Base-by-base conservation (phyloP, 2,888 invertebrate genomes). In the Metalampra italica region DNA sequence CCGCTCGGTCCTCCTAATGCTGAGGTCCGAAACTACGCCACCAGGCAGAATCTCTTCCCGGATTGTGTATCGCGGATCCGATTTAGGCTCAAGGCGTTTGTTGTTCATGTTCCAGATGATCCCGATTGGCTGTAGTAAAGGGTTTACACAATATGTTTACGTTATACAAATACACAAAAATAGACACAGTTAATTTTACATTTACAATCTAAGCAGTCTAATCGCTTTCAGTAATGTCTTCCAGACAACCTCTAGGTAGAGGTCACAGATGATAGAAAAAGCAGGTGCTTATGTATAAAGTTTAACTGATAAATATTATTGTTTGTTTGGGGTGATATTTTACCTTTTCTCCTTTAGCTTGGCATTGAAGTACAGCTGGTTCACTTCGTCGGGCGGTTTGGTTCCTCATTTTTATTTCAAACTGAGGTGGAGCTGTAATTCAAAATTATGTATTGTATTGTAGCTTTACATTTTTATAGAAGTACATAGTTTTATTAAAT, bases 71-170 rank as follows among this genome's bases (percentile, higher is more conserved):
- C 95, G 93, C 45, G 95, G 95, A 75, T 97, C 96, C 54, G 94
- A 93, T 84, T 97, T 96, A 46, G 96, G 94, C 81, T 97, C 97
- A 59, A 97, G 90, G 29, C 97, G 93, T 84, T 96, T 96, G 86
- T 96, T 96, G 86, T 97, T 96, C 93, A 97, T 97, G 88, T 96
- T 97, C 97, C 97, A 97, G 55, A 96, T 91, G 57, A 97, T 97
- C 61, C 97, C 97, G 78, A 97, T 97, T 32, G 97, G 97, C 91
- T 89, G 60, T 8, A 62, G n/a, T n/a, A n/a, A n/a, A n/a, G n/a
- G n/a, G n/a, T n/a, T n/a, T n/a, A n/a, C n/a, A n/a, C n/a, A n/a
- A n/a, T n/a, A n/a, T n/a, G n/a, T n/a, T n/a, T n/a, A n/a, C n/a
- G n/a, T n/a, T n/a, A n/a, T n/a, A n/a, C n/a, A n/a, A n/a, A n/a